Base-by-base conservation (phyloP, 2,888 invertebrate genomes). In the Drosophila emarginata region DNA sequence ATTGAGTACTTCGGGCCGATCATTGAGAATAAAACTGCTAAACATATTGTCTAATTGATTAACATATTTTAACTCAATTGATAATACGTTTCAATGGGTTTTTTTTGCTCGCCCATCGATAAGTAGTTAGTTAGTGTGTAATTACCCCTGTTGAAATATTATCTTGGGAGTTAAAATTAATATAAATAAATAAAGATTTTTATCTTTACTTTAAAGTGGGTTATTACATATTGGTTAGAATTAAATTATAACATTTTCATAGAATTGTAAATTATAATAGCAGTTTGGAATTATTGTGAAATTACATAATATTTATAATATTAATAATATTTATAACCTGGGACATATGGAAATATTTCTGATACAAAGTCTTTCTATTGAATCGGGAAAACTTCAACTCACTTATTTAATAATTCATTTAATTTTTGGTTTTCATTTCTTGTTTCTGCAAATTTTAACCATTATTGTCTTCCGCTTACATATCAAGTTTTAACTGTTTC, bases 1-100 rank as follows among this genome's bases (percentile, higher is more conserved):
- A 62, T 71, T 57, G 61, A 54, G 23, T 71, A 63, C 67, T 14
- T 11, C 11, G 50, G 11, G 7, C 18, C 18, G 54, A 54, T 54
- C 32, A 54, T 45, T 21, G 18, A 54, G 11, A 32, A 7, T 32
- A 54, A 18, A 36, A 18, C 18, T 36, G 14, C 18, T 26, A n/a
- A 23, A 14, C 51, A 52, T 45, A 14, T 36, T 54, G 40, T 37
- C 26, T 12, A 52, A 52, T 53, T 12, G 21, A 40, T 15, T 51
- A 15, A 21, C 40, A 7, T 56, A 45, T 21, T 21, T 45, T 18
- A 18, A 45, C 11, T 4, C 11, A 21, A 40, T 50, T 53, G 53
- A 37, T 40, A 45, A 15, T 5, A 5, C 6, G 26, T 63, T 59
- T 64, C 63, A 45, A 45, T 15, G 68, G 62, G 62, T 52, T 68